phyloP scores from a whole-genome alignment of 2,113 vertebrate species.

The Parus major region DNA sequence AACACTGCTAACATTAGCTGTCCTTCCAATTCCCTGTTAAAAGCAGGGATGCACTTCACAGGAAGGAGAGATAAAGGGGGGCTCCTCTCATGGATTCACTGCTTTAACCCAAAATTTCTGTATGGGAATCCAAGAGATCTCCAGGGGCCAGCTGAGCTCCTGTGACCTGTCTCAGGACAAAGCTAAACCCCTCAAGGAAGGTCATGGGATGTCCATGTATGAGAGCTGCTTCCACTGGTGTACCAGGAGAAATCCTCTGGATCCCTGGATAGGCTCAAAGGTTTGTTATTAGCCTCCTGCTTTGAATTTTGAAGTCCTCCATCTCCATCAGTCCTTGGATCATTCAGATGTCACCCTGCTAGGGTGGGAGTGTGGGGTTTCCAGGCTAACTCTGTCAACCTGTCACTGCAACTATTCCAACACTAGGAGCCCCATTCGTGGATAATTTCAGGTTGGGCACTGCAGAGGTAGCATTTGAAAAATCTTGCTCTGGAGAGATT shows the following conservation, averaged over 20 bases:
- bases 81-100: neutral
- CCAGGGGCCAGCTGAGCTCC: neutral
- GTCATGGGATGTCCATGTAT: rapidly evolving
- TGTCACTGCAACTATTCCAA: neutral
- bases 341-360: neutral
- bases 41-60: neutral
- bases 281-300: neutral
- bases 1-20: neutral
- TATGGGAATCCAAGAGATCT: neutral
- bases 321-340: neutral
- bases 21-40: neutral
- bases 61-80: neutral
- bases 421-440: rapidly evolving
- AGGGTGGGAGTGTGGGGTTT: neutral
- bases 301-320: neutral
- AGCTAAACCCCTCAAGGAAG: neutral
- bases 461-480: neutral
- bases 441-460: neutral
- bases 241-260: neutral
- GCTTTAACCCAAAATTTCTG: neutral
- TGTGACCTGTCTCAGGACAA: neutral
- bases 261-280: neutral
- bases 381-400: neutral
- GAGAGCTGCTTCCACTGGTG: rapidly evolving
- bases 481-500: neutral